Evolutionary conservation across 37 sponge, comb jelly and placozoan species (phyloP).

Genomic region (Tethya wilhelma): DNA sequence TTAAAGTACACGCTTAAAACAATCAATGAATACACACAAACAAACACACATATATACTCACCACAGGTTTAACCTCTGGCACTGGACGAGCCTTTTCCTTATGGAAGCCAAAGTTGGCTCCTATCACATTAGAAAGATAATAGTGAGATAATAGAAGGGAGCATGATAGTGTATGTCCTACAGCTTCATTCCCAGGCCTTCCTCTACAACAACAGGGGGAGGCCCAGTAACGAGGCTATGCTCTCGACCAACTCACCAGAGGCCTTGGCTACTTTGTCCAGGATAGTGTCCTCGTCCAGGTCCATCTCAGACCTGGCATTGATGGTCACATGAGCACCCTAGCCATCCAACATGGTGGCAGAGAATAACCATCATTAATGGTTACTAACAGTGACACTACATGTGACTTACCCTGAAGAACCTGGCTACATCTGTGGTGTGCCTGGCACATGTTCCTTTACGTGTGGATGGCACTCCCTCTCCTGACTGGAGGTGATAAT

Average conservation of each 20-base stretch:
- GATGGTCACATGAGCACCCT: constrained; percentile 89
- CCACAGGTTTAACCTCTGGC: constrained; percentile 71
- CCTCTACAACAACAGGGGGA: background rate
- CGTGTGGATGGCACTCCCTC: constrained; percentile 81
- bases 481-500: constrained; percentile 52
- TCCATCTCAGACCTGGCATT: constrained; percentile 90
- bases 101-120: constrained; percentile 89
- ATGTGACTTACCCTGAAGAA: constrained; percentile 71
- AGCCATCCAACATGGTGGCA: background rate
- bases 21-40: no score
- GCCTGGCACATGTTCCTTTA: constrained; percentile 80
- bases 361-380: background rate
- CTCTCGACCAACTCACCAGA: constrained; percentile 54
- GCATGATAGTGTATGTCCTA: background rate
- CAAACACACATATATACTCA: constrained; percentile 32
- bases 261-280: constrained; percentile 86
- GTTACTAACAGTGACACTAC: background rate
- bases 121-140: constrained; percentile 18
- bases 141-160: background rate
- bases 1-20: no score
- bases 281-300: constrained; percentile 70
- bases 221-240: background rate
- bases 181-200: constrained; percentile 3
- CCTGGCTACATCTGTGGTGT: constrained; percentile 71
- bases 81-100: constrained; percentile 81